phyloP scores from a whole-genome alignment of 2,888 invertebrate species.

The Temnothorax ravouxi region DNA sequence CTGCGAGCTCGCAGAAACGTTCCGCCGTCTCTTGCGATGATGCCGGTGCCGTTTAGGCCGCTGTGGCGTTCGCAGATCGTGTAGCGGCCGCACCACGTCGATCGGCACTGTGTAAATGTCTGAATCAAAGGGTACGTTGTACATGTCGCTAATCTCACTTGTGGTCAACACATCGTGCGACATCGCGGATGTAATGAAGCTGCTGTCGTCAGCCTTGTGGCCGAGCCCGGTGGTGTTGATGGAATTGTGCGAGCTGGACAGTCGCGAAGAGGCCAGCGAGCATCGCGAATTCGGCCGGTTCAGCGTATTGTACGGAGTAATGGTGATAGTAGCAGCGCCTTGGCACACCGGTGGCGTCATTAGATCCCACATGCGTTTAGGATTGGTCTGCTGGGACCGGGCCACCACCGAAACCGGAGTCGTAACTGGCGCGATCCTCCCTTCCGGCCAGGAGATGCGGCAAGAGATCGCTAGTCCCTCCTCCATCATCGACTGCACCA shows the following conservation, averaged over 20 bases:
- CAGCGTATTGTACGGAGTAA: constrained; percentile 84
- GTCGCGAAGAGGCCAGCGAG: constrained; percentile 92
- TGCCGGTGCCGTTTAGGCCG: constrained; percentile 86
- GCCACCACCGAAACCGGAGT: constrained; percentile 75
- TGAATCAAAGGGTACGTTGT: constrained; percentile 95
- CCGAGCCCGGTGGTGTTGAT: constrained; percentile 88
- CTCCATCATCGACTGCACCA: constrained; percentile 87
- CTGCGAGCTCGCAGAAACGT: constrained; percentile 87
- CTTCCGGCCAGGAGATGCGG: constrained; percentile 85
- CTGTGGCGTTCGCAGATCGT: constrained; percentile 86
- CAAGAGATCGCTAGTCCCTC: constrained; percentile 87
- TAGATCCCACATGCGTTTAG: constrained; percentile 87
- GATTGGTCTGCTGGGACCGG: constrained; percentile 71
- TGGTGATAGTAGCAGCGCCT: constrained; percentile 81
- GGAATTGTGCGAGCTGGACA: constrained; percentile 95
- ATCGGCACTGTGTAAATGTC: constrained; percentile 95
- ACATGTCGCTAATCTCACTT: constrained; percentile 93
- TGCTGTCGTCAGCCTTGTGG: constrained; percentile 94
- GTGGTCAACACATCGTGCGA: constrained; percentile 94
- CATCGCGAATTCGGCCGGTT: constrained; percentile 92
- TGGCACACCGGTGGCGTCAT: constrained; percentile 87
- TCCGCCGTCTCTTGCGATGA: constrained; percentile 86
- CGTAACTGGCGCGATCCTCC: constrained; percentile 78
- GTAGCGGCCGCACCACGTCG: constrained; percentile 91
- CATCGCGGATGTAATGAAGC: constrained; percentile 95